Evolutionary conservation across 2,888 invertebrate genomes (phyloP).

Genomic region (Cerceris ruficornis): DNA sequence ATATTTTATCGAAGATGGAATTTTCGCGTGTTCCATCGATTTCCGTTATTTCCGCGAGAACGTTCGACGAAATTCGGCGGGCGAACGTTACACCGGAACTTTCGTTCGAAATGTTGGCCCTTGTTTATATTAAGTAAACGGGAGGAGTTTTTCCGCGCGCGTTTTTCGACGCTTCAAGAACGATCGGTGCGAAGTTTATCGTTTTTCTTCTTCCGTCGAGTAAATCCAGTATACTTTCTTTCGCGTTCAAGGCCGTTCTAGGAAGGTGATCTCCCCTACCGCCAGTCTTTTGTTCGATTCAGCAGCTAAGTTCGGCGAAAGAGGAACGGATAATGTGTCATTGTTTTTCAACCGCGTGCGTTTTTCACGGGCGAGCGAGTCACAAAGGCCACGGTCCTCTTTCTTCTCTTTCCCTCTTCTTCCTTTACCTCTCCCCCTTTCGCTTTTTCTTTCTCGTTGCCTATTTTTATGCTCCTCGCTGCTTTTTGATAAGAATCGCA

Average conservation of each 20-base stretch:
- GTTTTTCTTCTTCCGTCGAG: slow-evolving; percentile 30
- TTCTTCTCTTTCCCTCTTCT: slow-evolving; percentile 15
- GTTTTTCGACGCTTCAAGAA: slow-evolving; percentile 15
- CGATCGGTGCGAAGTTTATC: slow-evolving; percentile 38
- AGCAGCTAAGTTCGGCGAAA: slow-evolving; percentile 17
- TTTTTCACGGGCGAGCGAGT: slow-evolving; percentile 68
- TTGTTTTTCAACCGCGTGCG: slow-evolving; percentile 66
- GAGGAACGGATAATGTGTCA: slow-evolving; percentile 57
- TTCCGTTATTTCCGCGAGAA: neutral
- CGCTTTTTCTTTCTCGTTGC: slow-evolving; percentile 24
- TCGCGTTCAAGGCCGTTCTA: slow-evolving; percentile 45
- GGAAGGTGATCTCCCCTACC: slow-evolving; percentile 49
- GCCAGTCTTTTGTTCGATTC: slow-evolving; percentile 56
- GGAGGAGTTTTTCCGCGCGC: slow-evolving; percentile 32
- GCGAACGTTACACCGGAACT: slow-evolving; percentile 7
- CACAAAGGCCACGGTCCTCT: slow-evolving; percentile 49
- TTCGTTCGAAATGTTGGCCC: slow-evolving; percentile 39
- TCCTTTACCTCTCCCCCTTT: neutral
- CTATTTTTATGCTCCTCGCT: slow-evolving; percentile 18
- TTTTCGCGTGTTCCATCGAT: neutral
- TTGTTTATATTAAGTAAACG: slow-evolving; percentile 39
- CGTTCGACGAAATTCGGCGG: slow-evolving; percentile 4
- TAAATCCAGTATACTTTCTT: slow-evolving; percentile 48
- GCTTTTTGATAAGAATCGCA: slow-evolving; percentile 51
- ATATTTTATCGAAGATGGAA: neutral